Conservation (phyloP, 2,797 vertebrate species). For the Perodicticus potto region DNA sequence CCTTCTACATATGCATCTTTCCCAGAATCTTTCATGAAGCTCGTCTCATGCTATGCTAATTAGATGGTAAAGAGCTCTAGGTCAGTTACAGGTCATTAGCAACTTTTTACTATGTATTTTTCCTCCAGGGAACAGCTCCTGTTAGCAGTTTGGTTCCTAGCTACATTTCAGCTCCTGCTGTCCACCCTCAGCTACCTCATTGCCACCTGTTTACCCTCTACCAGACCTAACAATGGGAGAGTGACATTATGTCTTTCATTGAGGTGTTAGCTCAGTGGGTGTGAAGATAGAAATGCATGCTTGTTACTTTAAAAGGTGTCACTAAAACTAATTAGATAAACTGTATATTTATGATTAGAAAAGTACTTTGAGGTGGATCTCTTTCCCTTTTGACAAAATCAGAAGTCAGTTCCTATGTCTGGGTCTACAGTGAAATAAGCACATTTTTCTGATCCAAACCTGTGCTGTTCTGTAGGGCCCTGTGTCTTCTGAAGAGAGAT, state of each 20-base stretch:
- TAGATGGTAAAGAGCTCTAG: no score
- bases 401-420: neutral
- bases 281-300: neutral
- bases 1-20: no score
- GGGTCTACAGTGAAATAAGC: neutral
- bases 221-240: neutral
- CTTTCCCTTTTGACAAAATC: neutral
- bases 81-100: no score
- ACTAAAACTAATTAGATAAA: neutral
- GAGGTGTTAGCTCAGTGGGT: neutral
- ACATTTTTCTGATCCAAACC: slow-evolving; percentile 48
- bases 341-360: slow-evolving; percentile 34
- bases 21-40: no score
- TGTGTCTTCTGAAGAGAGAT: neutral
- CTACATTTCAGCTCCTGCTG: no score
- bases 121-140: no score
- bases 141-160: no score
- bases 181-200: no score
- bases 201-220: no score
- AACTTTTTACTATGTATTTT: no score
- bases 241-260: neutral
- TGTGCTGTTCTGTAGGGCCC: neutral
- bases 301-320: neutral
- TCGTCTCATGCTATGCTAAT: no score
- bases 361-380: slow-evolving; percentile 13